A percentile compares a stretch with the other conserved stretches of the same genome.
Conservation (phyloP, 2,888 invertebrate genomes). For the Lepidonotus clava region DNA sequence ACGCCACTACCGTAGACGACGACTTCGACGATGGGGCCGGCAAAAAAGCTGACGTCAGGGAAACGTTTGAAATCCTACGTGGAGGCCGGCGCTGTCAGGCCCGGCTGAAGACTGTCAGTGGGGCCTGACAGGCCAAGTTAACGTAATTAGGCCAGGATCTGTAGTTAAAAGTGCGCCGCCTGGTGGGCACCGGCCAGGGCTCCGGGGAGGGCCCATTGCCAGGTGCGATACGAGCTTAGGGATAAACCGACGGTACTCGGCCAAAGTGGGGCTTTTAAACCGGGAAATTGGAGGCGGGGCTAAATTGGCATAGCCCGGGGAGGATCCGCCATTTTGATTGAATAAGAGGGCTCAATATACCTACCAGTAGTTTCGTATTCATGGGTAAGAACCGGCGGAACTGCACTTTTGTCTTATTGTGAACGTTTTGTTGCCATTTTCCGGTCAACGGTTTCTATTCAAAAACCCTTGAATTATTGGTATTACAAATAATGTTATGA, state of each 20-base stretch:
- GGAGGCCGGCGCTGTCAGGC: neutral
- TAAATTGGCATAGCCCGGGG: neutral
- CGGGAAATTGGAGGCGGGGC: neutral
- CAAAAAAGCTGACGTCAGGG: slow-evolving; percentile 40
- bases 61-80: slow-evolving; percentile 47
- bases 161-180: slow-evolving; percentile 4
- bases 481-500: too few relatives aligned
- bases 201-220: neutral
- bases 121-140: slow-evolving; percentile 14
- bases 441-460: too few relatives aligned
- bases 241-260: neutral
- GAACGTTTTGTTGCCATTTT: too few relatives aligned
- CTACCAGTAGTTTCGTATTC: too few relatives aligned
- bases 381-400: too few relatives aligned
- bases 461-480: too few relatives aligned
- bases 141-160: slow-evolving; percentile 24
- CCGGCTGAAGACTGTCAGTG: slow-evolving; percentile 16
- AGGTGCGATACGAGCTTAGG: too few relatives aligned
- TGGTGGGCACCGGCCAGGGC: neutral
- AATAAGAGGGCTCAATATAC: too few relatives aligned
- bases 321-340: too few relatives aligned
- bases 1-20: slow-evolving; percentile 15
- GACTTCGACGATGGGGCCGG: neutral
- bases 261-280: neutral
- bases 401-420: too few relatives aligned